phyloP scores from a whole-genome alignment of 2,888 invertebrate species.

The Thymelicus sylvestris region DNA sequence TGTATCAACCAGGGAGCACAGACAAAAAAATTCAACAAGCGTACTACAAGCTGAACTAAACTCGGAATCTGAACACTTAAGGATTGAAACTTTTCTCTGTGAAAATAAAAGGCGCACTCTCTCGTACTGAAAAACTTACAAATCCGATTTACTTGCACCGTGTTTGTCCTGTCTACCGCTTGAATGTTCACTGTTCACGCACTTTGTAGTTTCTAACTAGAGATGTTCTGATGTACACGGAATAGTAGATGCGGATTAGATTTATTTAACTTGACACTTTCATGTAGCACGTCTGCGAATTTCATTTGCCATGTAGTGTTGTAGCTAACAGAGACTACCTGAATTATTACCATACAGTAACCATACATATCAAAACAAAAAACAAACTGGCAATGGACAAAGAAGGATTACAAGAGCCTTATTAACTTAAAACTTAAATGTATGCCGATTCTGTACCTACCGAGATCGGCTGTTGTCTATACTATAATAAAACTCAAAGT shows the following conservation, averaged over 20 bases:
- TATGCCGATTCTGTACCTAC: no score
- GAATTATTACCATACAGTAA: no score
- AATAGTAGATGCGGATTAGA: neutral
- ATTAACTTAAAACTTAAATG: no score
- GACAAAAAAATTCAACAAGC: constrained; percentile 61
- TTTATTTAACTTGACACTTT: neutral
- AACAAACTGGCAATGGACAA: no score
- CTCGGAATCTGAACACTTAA: constrained; percentile 64
- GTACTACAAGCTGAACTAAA: constrained; percentile 67
- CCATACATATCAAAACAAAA: no score
- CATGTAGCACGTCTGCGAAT: neutral
- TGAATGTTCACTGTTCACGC: constrained; percentile 24
- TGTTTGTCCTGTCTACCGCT: constrained; percentile 30
- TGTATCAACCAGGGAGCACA: constrained; percentile 50
- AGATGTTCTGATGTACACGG: neutral
- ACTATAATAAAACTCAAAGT: no score
- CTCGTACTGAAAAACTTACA: constrained; percentile 56
- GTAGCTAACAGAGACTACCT: no score
- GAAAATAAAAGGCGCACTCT: constrained; percentile 60
- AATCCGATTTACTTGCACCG: constrained; percentile 52
- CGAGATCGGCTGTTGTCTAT: no score
- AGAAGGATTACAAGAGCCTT: no score
- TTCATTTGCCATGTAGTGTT: neutral
- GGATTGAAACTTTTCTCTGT: constrained; percentile 60
- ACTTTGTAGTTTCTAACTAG: constrained; percentile 16